phyloP scores from a whole-genome alignment of 2,113 vertebrate species.

The Brachyhypopomus gauderio region DNA sequence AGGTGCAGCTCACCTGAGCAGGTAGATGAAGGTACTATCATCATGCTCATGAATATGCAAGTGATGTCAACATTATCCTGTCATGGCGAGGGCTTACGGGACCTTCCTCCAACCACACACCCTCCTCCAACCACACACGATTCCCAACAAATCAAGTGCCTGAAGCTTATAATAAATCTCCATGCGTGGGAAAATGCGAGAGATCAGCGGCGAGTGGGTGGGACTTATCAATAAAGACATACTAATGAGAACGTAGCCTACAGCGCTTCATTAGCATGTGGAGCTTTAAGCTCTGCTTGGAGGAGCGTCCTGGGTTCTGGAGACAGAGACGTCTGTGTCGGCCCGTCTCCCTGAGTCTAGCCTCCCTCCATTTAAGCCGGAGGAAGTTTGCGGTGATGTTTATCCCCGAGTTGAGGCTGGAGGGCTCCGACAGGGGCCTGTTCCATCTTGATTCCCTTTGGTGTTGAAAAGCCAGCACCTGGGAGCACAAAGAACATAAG shows the following conservation, averaged over 20 bases:
- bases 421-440: not conserved
- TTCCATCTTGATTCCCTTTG: not conserved
- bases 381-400: constrained; percentile 2
- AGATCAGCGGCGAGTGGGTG: not conserved
- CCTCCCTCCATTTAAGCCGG: not conserved
- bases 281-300: not conserved
- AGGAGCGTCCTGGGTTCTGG: no score
- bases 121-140: not conserved
- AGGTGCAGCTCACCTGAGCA: no score
- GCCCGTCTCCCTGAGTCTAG: not conserved
- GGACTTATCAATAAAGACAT: not conserved
- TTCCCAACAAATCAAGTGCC: not conserved
- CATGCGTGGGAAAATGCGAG: not conserved
- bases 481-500: not conserved
- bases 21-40: no score
- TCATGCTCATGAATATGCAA: no score
- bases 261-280: not conserved
- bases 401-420: no score
- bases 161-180: not conserved
- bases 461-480: not conserved
- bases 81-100: no score
- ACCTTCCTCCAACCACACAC: no score
- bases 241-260: not conserved
- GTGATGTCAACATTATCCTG: no score
- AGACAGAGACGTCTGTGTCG: not conserved